Evolutionary conservation across 1,140 invertebrate species (phyloP).

Genomic region (Hylyphantes graminicola): DNA sequence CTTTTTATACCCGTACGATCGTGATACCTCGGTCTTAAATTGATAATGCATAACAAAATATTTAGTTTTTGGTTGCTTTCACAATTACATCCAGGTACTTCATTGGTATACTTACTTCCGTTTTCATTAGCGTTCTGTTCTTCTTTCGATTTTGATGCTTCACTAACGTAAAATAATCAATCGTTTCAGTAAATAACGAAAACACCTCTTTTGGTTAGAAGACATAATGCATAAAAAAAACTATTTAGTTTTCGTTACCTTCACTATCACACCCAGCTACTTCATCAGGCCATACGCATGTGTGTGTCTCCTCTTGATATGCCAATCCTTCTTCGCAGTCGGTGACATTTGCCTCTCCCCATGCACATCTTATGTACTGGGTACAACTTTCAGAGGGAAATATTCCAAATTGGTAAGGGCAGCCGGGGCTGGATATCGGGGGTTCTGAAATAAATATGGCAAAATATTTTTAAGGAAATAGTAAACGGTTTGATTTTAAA

Average conservation of each 20-base stretch:
- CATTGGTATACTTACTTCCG: no score
- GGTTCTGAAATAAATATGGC: conserved; percentile 32
- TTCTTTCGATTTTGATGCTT: no score
- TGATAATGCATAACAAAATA: no score
- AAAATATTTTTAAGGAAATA: no score
- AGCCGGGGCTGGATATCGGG: conserved; percentile 67
- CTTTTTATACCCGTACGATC: no score
- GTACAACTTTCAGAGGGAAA: conserved; percentile 82
- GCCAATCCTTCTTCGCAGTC: conserved; percentile 84
- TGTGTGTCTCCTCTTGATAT: conserved; percentile 87
- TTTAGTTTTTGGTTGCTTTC: no score
- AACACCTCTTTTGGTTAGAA: not conserved
- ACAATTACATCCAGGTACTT: no score
- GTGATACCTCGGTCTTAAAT: no score
- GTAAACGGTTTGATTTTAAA: no score
- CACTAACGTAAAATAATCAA: no score
- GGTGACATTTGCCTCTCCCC: conserved; percentile 81
- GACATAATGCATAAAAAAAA: not conserved
- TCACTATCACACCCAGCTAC: conserved; percentile 85
- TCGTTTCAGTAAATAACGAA: no score
- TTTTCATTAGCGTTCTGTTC: no score
- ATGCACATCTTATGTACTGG: conserved; percentile 86
- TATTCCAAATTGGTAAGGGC: conserved; percentile 89
- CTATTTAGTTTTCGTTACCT: conserved; percentile 70
- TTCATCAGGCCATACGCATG: conserved; percentile 93